Evolutionary conservation across 1,140 invertebrate genomes (phyloP).

Genomic region (Zaprionus lachaisei): DNA sequence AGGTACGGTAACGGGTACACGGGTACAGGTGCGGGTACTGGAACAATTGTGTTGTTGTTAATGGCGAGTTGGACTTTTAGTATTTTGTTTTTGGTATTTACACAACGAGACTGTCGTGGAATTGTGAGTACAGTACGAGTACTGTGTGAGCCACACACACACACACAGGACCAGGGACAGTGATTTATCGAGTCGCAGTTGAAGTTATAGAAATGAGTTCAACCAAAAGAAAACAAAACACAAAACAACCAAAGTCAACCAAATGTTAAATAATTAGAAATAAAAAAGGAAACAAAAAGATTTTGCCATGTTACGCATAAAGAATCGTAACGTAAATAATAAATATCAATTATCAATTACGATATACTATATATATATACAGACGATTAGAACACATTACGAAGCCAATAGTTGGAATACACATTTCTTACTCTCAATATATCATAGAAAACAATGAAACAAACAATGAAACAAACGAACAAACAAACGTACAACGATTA

Average conservation of each 20-base stretch:
- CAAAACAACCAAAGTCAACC: constrained; percentile 4
- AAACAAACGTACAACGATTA: constrained; percentile 75
- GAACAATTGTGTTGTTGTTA: constrained; percentile 7
- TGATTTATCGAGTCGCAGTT: constrained; percentile 29
- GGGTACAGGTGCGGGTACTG: constrained; percentile 5
- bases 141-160: constrained; percentile 8
- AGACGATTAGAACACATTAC: constrained; percentile 71
- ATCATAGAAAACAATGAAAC: constrained; percentile 52
- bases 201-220: constrained; percentile 33
- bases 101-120: constrained; percentile 38
- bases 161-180: constrained; percentile 41
- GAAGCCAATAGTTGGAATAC: constrained; percentile 76
- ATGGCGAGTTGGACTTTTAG: constrained; percentile 42
- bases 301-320: constrained; percentile 3
- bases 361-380: constrained; percentile 45
- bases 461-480: constrained; percentile 71
- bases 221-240: constrained; percentile 5
- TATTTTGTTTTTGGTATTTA: constrained; percentile 32
- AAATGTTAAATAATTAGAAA: background rate
- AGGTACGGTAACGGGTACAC: background rate
- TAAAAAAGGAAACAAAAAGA: background rate
- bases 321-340: constrained; percentile 18
- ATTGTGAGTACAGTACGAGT: constrained; percentile 24
- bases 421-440: constrained; percentile 74
- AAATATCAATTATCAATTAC: constrained; percentile 20